phyloP scores from a whole-genome alignment of 2,797 vertebrate genomes.

The Adrianichthys oophorus region DNA sequence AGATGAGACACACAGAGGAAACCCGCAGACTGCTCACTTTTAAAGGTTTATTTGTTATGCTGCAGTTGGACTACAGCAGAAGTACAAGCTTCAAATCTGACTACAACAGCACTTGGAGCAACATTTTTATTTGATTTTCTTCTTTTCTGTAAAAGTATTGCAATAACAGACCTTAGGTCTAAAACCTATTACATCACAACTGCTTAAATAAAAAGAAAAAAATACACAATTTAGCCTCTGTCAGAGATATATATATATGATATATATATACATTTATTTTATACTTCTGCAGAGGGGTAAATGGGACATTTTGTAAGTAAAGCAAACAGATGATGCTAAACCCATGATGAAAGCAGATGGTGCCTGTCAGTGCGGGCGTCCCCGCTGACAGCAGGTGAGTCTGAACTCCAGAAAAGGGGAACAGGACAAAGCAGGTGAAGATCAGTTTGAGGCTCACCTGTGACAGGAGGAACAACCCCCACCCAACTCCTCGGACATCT shows the following conservation, averaged over 20 bases:
- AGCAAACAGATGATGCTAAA: slow-evolving; percentile 76
- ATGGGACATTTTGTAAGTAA: slow-evolving; percentile 66
- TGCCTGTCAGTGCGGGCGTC: slow-evolving; percentile 68
- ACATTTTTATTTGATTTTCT: slow-evolving; percentile 78
- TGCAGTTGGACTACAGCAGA: slow-evolving; percentile 92
- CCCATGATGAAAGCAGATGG: slow-evolving; percentile 79
- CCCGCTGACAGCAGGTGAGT: slow-evolving; percentile 78
- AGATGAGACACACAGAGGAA: slow-evolving; percentile 39
- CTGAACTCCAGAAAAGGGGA: slow-evolving; percentile 75
- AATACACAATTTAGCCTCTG: slow-evolving; percentile 83
- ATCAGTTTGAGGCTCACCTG: slow-evolving; percentile 71
- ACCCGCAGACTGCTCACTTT: slow-evolving; percentile 70
- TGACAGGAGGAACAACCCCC: slow-evolving; percentile 14
- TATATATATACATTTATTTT: slow-evolving; percentile 26
- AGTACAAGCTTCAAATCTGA: slow-evolving; percentile 96
- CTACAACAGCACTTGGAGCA: slow-evolving; percentile 95
- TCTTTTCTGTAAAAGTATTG: slow-evolving; percentile 92
- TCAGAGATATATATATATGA: slow-evolving; percentile 62
- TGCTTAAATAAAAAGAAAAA: slow-evolving; percentile 86
- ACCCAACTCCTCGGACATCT: slow-evolving; percentile 65
- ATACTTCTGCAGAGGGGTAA: slow-evolving; percentile 6
- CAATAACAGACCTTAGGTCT: slow-evolving; percentile 92
- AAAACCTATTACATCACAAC: slow-evolving; percentile 91
- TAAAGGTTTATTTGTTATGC: slow-evolving; percentile 92
- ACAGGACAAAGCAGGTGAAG: slow-evolving; percentile 42